Conservation (phyloP, 2,888 invertebrate genomes). For the Zootermopsis nevadensis region DNA sequence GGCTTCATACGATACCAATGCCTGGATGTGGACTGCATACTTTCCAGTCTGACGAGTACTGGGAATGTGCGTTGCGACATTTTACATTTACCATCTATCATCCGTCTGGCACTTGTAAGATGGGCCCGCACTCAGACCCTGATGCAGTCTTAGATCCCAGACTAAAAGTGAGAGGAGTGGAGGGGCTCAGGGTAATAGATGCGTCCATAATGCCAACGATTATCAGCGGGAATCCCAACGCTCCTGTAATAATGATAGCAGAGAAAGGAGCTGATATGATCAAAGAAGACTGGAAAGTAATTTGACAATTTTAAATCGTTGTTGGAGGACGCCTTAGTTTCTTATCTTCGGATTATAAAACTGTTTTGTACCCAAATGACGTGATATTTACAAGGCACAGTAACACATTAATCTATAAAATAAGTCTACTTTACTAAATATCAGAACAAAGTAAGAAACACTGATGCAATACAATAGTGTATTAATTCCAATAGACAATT, state of each 20-base stretch:
- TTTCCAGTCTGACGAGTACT: constrained; percentile 83
- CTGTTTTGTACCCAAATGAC: too few species aligned
- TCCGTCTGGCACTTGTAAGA: constrained; percentile 86
- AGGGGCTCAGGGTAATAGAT: constrained; percentile 82
- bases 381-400: too few species aligned
- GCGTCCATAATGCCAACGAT: constrained; percentile 91
- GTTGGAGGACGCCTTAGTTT: too few species aligned
- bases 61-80: constrained; percentile 87
- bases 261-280: constrained; percentile 92
- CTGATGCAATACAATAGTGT: too few species aligned
- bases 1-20: constrained; percentile 81
- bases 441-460: too few species aligned
- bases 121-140: constrained; percentile 82
- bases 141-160: constrained; percentile 85
- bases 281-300: constrained; percentile 79
- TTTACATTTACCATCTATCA: constrained; percentile 87
- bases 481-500: too few species aligned
- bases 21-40: constrained; percentile 82
- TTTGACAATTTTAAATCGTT: background rate
- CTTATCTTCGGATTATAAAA: too few species aligned
- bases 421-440: too few species aligned
- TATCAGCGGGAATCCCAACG: constrained; percentile 90
- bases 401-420: too few species aligned
- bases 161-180: constrained; percentile 80
- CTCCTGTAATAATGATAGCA: constrained; percentile 90